Conservation (phyloP, 2,797 vertebrate genomes). For the Cynodonichthys magdalenae region DNA sequence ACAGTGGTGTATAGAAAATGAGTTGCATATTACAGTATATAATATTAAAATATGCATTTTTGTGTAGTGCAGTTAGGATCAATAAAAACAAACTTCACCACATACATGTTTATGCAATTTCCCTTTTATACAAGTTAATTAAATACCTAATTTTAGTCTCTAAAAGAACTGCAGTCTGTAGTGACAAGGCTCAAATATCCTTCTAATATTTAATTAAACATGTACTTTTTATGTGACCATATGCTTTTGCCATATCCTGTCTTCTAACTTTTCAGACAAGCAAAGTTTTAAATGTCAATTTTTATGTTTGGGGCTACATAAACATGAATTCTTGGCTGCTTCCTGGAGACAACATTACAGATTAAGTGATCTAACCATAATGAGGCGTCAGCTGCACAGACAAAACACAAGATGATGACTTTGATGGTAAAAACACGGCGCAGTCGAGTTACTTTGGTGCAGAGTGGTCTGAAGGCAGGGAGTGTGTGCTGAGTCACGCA, state of each 20-base stretch:
- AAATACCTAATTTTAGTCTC: slow-evolving; percentile 15
- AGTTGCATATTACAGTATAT: no score
- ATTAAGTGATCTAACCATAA: slow-evolving; percentile 80
- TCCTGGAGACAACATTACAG: slow-evolving; percentile 74
- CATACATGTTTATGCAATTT: background rate
- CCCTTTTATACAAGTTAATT: background rate
- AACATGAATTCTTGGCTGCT: slow-evolving; percentile 63
- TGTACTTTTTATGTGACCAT: slow-evolving; percentile 29
- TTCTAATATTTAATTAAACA: slow-evolving; percentile 25
- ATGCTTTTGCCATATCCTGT: slow-evolving; percentile 55
- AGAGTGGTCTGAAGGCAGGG: slow-evolving; percentile 46
- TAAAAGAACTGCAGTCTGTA: slow-evolving; percentile 4
- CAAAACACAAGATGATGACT: slow-evolving; percentile 76
- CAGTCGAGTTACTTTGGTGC: slow-evolving; percentile 62
- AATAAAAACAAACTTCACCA: no score
- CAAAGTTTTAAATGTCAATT: slow-evolving; percentile 76
- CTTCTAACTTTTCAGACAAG: slow-evolving; percentile 62
- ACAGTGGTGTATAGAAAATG: no score
- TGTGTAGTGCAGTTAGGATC: no score
- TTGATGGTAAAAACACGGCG: slow-evolving; percentile 69
- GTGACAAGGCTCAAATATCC: background rate
- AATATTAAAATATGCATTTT: no score
- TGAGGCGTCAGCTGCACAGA: slow-evolving; percentile 71
- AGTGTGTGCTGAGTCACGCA: slow-evolving; percentile 51
- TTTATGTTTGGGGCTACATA: slow-evolving; percentile 69